Conservation (phyloP, 2,797 vertebrate genomes). For the Sebastes taczanowskii region DNA sequence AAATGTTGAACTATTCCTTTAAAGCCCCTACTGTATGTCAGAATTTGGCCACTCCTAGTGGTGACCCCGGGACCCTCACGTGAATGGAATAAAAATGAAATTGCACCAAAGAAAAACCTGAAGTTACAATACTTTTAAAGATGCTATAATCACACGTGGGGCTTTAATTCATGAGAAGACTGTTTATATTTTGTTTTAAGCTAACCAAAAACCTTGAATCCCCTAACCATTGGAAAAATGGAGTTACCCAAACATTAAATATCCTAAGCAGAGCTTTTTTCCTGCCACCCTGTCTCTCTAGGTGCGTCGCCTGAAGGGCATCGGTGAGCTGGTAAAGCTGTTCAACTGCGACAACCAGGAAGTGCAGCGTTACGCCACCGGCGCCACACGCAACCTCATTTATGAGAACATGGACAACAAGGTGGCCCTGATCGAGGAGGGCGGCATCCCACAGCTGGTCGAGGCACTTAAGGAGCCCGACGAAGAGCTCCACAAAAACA, state of each 20-base stretch:
- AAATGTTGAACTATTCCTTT: neutral
- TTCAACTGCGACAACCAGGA: conserved; percentile 89
- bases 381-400: conserved; percentile 94
- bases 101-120: neutral
- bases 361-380: conserved; percentile 92
- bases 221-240: neutral
- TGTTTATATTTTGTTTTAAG: neutral
- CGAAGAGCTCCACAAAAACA: conserved; percentile 93
- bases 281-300: conserved; percentile 39
- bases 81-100: neutral
- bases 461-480: conserved; percentile 83
- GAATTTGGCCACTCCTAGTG: neutral
- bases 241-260: neutral
- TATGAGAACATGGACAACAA: conserved; percentile 93
- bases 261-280: neutral
- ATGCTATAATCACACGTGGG: neutral
- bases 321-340: conserved; percentile 86
- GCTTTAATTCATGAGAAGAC: neutral
- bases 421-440: conserved; percentile 86
- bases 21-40: neutral
- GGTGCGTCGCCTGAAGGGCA: conserved; percentile 87
- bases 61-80: neutral
- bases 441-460: conserved; percentile 88
- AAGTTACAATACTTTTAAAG: neutral
- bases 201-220: neutral